Evolutionary conservation across 2,888 invertebrate species (phyloP), one percentile per base, ranked within the genome.

Genomic region (Agriopis leucophaearia): DNA sequence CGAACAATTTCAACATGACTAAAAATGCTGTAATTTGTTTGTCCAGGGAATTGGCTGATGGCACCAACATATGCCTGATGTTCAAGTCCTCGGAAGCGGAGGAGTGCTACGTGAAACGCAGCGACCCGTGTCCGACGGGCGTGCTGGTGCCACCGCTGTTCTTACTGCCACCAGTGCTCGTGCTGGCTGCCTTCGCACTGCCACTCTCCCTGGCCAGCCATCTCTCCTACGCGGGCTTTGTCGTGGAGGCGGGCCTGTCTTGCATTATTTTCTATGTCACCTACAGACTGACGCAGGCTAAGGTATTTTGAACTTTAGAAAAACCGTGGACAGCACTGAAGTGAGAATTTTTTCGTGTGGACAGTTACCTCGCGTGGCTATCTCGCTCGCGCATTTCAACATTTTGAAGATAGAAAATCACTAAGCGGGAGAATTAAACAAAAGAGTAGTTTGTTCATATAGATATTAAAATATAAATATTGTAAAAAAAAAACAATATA

Each of bases 41-140:
- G 36, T 57, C 64, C 71, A 94, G 94, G 83, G 93, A 94, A 73
- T 77, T 94, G 70, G 91, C 89, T 55, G 89, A 92, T 59, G 90
- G 87, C 47, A 93, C 91, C 47, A 92, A 88, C 50, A 70, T 89
- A 8, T 92, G 91, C 81, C 83, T 91, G 77, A 90, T 88, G 69
- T 94, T 93, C 84, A 89, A 88, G 74, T 82, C 84, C 10, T 69
- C 74, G 62, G 88, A 85, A 10, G 86, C 87, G 48, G 94, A 94
- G 75, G 81, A 75, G 45, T 84, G 82, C 61, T 94, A 87, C 76
- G 80, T 82, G 45, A 82, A 86, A 13, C 88, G 93, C 18, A 79
- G 73, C 15, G 90, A 90, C 69, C 86, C 87, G 36, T 88, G 88
- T 69, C 94, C 92, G 2, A 78, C 91, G 59, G 86, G 90, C 8